Evolutionary conservation across 2,888 invertebrate species (phyloP).

Genomic region (Calameuta pallipes): DNA sequence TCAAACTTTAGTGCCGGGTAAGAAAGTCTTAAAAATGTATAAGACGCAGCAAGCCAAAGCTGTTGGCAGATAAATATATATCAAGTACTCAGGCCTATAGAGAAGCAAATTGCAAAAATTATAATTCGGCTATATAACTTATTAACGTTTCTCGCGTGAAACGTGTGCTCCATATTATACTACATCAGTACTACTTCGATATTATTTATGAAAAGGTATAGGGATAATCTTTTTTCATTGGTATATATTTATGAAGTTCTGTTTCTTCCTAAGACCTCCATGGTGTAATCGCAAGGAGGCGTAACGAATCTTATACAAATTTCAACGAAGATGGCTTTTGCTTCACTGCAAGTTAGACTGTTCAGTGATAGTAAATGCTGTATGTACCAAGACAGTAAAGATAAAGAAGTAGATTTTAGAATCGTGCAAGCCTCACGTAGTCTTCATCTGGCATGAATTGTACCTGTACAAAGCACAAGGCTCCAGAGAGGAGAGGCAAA

Average conservation of each 20-base stretch:
- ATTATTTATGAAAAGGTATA: neutral
- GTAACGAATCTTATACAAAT: neutral
- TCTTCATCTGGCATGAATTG: neutral
- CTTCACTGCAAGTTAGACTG: neutral
- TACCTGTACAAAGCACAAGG: neutral
- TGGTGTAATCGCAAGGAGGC: neutral
- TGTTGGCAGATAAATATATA: slow-evolving; percentile 52
- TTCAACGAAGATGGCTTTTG: neutral
- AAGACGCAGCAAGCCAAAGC: slow-evolving; percentile 73
- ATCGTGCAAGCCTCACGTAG: neutral
- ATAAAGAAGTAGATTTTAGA: neutral
- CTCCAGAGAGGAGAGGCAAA: neutral
- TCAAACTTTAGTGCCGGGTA: slow-evolving; percentile 82
- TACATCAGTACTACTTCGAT: neutral
- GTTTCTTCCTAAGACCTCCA: neutral
- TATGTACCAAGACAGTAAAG: neutral
- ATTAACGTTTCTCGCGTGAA: neutral
- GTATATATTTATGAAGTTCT: neutral
- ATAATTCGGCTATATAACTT: neutral
- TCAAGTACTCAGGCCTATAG: neutral
- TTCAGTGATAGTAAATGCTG: neutral
- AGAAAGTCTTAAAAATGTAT: slow-evolving; percentile 85
- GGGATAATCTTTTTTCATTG: neutral
- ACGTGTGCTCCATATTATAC: neutral
- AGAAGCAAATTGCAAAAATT: neutral